Evolutionary conservation across 2,797 vertebrate species (phyloP), one percentile per base, ranked within the genome.

Genomic region (Triplophysa yarkandensis): DNA sequence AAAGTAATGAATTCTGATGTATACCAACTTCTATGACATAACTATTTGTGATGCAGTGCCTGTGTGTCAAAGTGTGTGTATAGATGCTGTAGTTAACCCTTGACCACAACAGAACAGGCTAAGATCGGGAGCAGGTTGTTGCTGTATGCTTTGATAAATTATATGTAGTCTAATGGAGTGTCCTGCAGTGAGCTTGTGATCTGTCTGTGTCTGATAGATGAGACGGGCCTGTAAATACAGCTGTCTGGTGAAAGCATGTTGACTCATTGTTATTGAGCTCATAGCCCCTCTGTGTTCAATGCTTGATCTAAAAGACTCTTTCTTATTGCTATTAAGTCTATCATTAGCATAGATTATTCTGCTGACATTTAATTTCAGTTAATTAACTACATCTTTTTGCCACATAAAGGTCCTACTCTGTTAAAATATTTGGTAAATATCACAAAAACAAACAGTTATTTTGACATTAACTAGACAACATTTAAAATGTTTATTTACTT

Each of bases 71-170:
- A 55, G 34, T 74, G 71, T 36, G 67, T 57, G 71, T 64, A 39
- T 19, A 58, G 61, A 76, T 76, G 73, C 68, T 65, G 61, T 34
- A 52, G 50, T 70, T 75, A 74, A 79, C 77, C 72, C 77, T 67
- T 79, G 68, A 64, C 77, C 68, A 69, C 62, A 61, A 54, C 63
- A 68, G 39, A 64, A 62, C 64, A 23, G 36, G 21, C 30, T 74
- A 70, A 68, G 68, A 75, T 41, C 71, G 60, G 68, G 52, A 71
- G 63, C 77, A 79, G 77, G 72, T 75, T 79, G 77, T 41, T 69
- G 52, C 72, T 46, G 67, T 75, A 65, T 74, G 43, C 66, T 9
- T 32, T 79, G 77, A 79, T 79, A 46, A 79, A 75, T 79, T 43
- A 64, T 65, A 41, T 75, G 60, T 79, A 65, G 68, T 58, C 61